Base-by-base conservation (phyloP, 2,113 vertebrate genomes). In the Cyprinodon tularosa region DNA sequence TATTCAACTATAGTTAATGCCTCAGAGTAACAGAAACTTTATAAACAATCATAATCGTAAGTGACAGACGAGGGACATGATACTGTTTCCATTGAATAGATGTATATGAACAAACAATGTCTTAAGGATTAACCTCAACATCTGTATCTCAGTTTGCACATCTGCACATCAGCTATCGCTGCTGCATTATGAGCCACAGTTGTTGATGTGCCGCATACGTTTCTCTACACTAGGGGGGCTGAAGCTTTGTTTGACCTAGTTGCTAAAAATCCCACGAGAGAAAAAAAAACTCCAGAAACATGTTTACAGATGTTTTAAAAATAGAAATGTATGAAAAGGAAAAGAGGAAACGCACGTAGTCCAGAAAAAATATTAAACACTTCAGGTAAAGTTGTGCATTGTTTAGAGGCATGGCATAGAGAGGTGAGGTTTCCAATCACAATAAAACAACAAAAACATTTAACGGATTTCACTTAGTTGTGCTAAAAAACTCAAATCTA, bases 151-250 rank as follows among this genome's bases (percentile, higher is more conserved):
- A 57, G 50, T 57, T 57, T 57, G 2, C 2, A n/a, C 66, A 3
- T 64, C 76, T 59, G 74, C 71, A 62, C 6, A 38, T 77, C 62
- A 60, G 78, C 72, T 36, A 68, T 62, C 42, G 4, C 73, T 10
- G 80, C 77, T 59, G 69, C 71, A 66, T 65, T 42, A 42, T 0
- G 61, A 76, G 84, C 78, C 80, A 66, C 93, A 91, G 91, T 87
- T 92, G 92, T 22, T 74, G 77, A 67, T 62, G 72, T 77, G 85
- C 79, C 88, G 50, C 88, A 86, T 91, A 29, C 29, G 29, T 86
- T 90, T 87, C 79, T 92, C 91, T 90, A 87, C 91, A 91, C 78
- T 78, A 81, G 87, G 87, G 85, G 84, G 85, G 84, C 82, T 77
- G 15, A 45, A 39, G 84, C 83, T 72, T 13, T 61, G 72, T 86